These are phyloP conservation scores for Cordilura impudica DNA, from an alignment of 2,888 invertebrate species.

Conservation along the genomic window DNA sequence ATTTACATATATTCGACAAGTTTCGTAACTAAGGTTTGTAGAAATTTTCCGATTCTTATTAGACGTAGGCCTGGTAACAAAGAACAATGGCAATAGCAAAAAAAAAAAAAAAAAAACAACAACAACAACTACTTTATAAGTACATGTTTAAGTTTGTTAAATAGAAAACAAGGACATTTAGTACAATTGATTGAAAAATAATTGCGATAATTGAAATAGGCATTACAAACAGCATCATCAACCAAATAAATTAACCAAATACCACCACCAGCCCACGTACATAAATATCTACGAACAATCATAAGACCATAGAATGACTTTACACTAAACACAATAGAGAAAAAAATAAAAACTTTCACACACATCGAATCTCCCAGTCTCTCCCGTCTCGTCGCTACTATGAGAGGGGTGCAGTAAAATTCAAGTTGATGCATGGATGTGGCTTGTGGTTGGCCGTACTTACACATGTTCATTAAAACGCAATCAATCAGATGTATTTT, in stretches of 20 bases:
- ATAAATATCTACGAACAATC: neutral
- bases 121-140: neutral
- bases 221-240: neutral
- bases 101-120: neutral
- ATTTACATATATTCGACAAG: neutral
- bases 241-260: neutral
- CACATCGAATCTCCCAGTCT: neutral
- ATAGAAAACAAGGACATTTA: constrained; percentile 12
- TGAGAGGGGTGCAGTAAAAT: too few species aligned
- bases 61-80: neutral
- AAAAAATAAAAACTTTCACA: too few species aligned
- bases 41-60: neutral
- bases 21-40: neutral
- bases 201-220: constrained; percentile 66
- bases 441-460: neutral
- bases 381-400: too few species aligned
- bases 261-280: neutral
- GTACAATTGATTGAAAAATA: constrained; percentile 50
- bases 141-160: neutral
- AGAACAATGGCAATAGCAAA: neutral
- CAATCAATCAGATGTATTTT: neutral
- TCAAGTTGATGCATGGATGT: neutral
- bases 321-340: too few species aligned
- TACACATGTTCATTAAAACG: neutral
- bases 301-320: too few species aligned